Base-by-base conservation (phyloP, 2,113 vertebrate genomes). In the Cephalopholis sonnerati region DNA sequence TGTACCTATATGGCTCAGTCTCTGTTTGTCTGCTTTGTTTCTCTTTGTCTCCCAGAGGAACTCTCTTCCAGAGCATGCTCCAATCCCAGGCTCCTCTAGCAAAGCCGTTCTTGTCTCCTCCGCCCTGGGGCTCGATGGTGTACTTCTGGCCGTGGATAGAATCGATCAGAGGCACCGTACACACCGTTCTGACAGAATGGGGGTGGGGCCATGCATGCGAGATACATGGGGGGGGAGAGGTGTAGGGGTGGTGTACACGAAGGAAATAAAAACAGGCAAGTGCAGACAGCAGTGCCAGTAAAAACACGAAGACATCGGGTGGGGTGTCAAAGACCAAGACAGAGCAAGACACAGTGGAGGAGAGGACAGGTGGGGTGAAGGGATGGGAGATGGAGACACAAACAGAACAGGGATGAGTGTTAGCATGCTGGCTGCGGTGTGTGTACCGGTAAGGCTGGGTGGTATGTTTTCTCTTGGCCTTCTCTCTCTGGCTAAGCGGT, bases 41-140 rank as follows among this genome's bases (percentile, higher is more conserved):
- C 94, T 99, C 98, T 93, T 75, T 95, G 89, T 95, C 92, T 94
- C 95, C 94, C 93, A 99, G 95, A 79, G 98, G 98, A 83, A 99
- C 94, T 91, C 98, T 97, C 96, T 99, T 99, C 98, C 98, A 99
- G 91, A 99, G 96, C 98, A 99, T 98, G 96, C 97, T 99, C 98
- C 98, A 99, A 92, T 99, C 98, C 98, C 98, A 99, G 64, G 98
- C 98, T 95, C 98, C 98, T 96, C 98, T 96, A 96, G 98, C 98
- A 95, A 96, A 98, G 95, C 97, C 97, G 93, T 98, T 95, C 96
- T 97, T 85, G 87, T 99, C 97, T 93, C 98, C 98, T 95, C 98
- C 98, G 92, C 97, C 98, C 96, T 99, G 98, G 3, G 97, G 87
- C 22, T 97, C 82, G 91, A 99, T 95, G 90, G 77, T 88, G 95